Evolutionary conservation across 2,888 invertebrate genomes (phyloP).

Genomic region (Clitarchus hookeri): DNA sequence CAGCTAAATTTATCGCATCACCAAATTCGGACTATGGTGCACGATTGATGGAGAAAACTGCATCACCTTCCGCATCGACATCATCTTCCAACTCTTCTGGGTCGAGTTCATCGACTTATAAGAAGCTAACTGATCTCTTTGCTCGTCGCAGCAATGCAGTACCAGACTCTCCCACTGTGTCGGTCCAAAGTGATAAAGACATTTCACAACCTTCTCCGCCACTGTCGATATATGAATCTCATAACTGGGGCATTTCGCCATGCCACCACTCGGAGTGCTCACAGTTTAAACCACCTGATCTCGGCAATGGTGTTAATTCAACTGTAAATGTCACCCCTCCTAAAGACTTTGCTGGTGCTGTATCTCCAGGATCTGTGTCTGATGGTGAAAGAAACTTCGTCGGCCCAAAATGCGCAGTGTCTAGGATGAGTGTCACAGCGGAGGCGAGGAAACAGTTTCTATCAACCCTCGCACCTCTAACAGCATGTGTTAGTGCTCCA

Average conservation of each 20-base stretch:
- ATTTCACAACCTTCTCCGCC: background rate
- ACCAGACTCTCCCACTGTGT: conserved; percentile 18
- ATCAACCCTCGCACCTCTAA: conserved; percentile 76
- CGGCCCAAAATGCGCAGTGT: conserved; percentile 49
- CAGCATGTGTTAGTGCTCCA: conserved; percentile 67
- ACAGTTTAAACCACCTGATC: conserved; percentile 57
- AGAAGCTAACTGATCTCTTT: conserved; percentile 65
- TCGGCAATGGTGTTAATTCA: conserved; percentile 56
- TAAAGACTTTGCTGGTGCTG: conserved; percentile 29
- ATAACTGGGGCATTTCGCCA: background rate
- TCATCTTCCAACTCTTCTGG: conserved; percentile 61
- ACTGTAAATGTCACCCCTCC: conserved; percentile 27
- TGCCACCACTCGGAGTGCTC: conserved; percentile 27
- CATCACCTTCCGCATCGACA: conserved; percentile 37
- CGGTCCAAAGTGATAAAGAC: background rate
- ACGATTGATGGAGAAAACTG: conserved; percentile 32
- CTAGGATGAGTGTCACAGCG: conserved; percentile 54
- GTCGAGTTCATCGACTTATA: conserved; percentile 67
- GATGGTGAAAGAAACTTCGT: conserved; percentile 31
- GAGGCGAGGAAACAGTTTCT: conserved; percentile 78
- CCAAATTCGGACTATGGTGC: background rate
- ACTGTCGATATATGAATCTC: conserved; percentile 4
- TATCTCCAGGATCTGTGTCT: conserved; percentile 11
- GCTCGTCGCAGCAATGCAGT: conserved; percentile 54
- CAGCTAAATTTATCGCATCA: conserved; percentile 12